Percentiles rank a stretch among this genome's conserved stretches.
These are phyloP conservation scores for Stegostoma tigrinum DNA, from an alignment of 2,113 vertebrate species.

Conservation along the genomic window DNA sequence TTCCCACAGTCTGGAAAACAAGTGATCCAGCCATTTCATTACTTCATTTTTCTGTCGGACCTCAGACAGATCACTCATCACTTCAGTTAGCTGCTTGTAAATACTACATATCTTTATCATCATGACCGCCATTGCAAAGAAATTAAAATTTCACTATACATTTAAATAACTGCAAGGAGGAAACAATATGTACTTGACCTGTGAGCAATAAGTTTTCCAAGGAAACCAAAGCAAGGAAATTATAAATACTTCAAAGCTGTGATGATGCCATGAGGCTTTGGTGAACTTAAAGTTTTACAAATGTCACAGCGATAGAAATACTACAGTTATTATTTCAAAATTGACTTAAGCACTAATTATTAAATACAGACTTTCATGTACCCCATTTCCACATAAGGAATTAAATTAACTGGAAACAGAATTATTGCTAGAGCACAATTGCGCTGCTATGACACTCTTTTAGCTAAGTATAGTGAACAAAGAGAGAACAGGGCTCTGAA, in stretches of 20 bases:
- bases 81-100: neutral
- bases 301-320: neutral
- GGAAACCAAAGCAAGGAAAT: neutral
- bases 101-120: neutral
- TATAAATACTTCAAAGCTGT: neutral
- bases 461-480: neutral
- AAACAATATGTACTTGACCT: neutral
- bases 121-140: neutral
- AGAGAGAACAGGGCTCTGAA: neutral
- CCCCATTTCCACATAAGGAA: neutral
- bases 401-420: neutral
- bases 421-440: neutral
- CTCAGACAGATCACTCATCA: neutral
- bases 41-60: neutral
- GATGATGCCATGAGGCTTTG: neutral
- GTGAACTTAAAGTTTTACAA: neutral
- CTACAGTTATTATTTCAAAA: neutral
- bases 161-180: neutral
- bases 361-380: neutral
- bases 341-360: neutral
- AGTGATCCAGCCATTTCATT: neutral
- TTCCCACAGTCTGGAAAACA: neutral
- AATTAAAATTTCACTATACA: neutral
- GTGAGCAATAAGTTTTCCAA: neutral
- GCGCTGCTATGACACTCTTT: neutral